Base-by-base conservation (phyloP, 1,140 invertebrate species). In the Drosophila athabasca region DNA sequence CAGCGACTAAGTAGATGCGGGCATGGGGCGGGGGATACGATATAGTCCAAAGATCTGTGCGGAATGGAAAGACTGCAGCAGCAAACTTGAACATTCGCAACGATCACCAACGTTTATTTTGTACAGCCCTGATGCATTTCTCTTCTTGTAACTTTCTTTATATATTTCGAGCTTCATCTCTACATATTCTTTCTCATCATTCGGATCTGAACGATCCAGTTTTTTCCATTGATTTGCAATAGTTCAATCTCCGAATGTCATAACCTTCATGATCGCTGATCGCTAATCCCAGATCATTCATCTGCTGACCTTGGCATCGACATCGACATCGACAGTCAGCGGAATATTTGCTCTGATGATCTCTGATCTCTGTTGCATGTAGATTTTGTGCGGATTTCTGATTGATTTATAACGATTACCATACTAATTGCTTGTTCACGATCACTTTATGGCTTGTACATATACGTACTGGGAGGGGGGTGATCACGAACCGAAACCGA, bases 341-440 rank as follows among this genome's bases (percentile, higher is more conserved):
- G n/a, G 57, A 39, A 39, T 39, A 11, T 11, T 39, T 13, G 11
- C 35, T 39, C 17, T 26, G 11, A 35, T 9, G 24, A 55, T 24
- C 19, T 24, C 19, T 24, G 29, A 55, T 39, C 50, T 11, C 43
- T 17, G 29, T 24, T 19, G 19, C 19, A 26, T 61, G 59, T 51
- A 55, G 61, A 49, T 41, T 58, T 39, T 4, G 11, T 39, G 44
- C 62, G 48, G 53, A 64, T 68, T 68, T 24, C 15, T 49, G 59
- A 69, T 69, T 69, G 45, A 69, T 69, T 69, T 35, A 43, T 39
- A 26, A 19, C 19, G 44, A 69, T 67, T 50, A 69, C 26, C 45
- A 15, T n/a, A n/a, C 51, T 69, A 69, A 69, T 69, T 69, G 51
- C 66, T 58, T 68, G 51, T 57, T 68, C 62, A 49, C 66, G 45